phyloP scores from a whole-genome alignment of 2,888 invertebrate species.

The Nomada fabriciana region DNA sequence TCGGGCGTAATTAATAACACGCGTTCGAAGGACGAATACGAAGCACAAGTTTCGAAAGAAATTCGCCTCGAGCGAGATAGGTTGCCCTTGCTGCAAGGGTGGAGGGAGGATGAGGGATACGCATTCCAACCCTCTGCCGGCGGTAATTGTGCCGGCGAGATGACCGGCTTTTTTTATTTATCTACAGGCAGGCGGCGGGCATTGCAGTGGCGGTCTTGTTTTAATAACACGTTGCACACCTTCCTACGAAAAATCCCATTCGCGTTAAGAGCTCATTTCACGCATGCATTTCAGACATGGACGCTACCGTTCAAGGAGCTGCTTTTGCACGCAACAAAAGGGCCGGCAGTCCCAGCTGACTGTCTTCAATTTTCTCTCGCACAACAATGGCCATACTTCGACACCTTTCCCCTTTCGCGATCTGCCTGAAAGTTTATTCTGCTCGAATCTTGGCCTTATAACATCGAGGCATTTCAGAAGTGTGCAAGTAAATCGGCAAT shows the following conservation, averaged over 20 bases:
- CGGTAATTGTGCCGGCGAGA: constrained; percentile 28
- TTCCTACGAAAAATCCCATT: constrained; percentile 71
- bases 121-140: neutral
- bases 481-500: no score
- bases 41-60: neutral
- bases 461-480: no score
- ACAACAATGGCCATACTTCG: neutral
- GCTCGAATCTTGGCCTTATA: no score
- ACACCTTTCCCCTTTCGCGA: neutral
- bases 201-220: constrained; percentile 38
- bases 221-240: constrained; percentile 61
- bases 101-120: constrained; percentile 1
- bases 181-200: constrained; percentile 3
- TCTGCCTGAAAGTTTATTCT: no score
- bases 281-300: constrained; percentile 64
- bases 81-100: neutral
- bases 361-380: constrained; percentile 26
- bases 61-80: neutral
- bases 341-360: constrained; percentile 36
- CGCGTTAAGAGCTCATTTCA: constrained; percentile 77
- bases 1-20: neutral
- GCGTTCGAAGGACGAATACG: neutral
- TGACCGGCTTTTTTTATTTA: constrained; percentile 23
- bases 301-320: constrained; percentile 53
- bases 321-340: constrained; percentile 62